Conservation (phyloP, 2,888 invertebrate species). For the Sphaerophoria rueppellii region DNA sequence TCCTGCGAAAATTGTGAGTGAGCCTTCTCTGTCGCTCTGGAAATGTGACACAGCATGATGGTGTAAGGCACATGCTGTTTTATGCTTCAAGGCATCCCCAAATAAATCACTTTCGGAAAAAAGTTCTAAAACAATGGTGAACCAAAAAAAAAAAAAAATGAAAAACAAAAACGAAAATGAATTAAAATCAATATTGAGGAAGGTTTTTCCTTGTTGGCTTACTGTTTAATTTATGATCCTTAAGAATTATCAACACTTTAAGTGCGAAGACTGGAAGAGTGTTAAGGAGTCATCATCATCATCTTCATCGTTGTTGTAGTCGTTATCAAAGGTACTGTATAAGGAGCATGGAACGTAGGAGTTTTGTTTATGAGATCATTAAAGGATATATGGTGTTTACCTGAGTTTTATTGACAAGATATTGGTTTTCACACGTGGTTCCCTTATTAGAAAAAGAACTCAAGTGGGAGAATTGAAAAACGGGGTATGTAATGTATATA, state of each 20-base stretch:
- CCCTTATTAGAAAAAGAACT: no score
- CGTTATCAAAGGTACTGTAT: background rate
- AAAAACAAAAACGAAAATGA: background rate
- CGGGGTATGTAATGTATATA: no score
- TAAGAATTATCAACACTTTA: conserved; percentile 27
- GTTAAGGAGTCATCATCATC: conserved; percentile 15
- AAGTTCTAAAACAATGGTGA: background rate
- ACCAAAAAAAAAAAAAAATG: background rate
- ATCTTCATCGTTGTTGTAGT: background rate
- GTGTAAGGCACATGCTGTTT: conserved; percentile 32
- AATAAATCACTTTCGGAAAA: conserved; percentile 6
- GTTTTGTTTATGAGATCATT: background rate
- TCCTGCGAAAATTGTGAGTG: background rate
- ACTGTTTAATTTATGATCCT: conserved; percentile 41
- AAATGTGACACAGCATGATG: conserved; percentile 30
- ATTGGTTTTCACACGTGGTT: no score
- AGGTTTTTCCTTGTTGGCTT: conserved; percentile 27
- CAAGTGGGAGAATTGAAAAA: no score
- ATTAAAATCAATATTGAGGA: conserved; percentile 36
- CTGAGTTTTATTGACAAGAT: no score
- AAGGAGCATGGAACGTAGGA: background rate
- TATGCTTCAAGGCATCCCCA: conserved; percentile 30
- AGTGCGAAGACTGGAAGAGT: conserved; percentile 21
- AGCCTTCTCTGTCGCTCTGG: conserved; percentile 18
- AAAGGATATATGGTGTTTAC: background rate